A percentile compares a stretch with the other conserved stretches of the same genome.
Evolutionary conservation across 2,888 invertebrate species (phyloP).

Genomic region (Allolobophora icterica): DNA sequence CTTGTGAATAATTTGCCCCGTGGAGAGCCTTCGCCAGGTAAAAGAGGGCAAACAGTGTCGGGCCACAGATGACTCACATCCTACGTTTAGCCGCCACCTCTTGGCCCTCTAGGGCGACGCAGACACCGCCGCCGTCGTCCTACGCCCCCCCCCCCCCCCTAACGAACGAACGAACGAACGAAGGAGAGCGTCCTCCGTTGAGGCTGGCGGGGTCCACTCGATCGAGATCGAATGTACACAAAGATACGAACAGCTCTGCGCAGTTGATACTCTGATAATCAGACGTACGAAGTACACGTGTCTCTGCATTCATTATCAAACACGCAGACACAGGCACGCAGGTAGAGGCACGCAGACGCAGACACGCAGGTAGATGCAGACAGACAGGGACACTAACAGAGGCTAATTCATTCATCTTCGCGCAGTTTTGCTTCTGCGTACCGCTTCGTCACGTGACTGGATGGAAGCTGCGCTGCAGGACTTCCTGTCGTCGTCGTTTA

Average conservation of each 20-base stretch:
- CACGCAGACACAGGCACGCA: background rate
- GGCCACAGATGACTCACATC: conserved; percentile 9
- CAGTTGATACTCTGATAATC: background rate
- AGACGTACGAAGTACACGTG: background rate
- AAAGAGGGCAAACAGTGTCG: background rate
- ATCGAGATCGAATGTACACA: background rate
- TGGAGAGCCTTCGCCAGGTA: background rate
- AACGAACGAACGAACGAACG: no score
- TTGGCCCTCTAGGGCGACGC: no score
- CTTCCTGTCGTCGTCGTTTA: conserved; percentile 21
- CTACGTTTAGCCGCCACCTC: background rate
- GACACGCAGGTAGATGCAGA: no score
- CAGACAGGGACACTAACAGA: no score
- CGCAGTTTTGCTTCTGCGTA: background rate
- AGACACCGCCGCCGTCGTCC: no score
- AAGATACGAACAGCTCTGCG: background rate
- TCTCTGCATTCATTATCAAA: background rate
- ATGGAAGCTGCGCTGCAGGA: background rate
- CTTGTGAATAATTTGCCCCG: conserved; percentile 11
- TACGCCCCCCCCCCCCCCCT: no score
- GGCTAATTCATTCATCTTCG: background rate
- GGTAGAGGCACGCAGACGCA: background rate
- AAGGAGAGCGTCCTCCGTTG: background rate
- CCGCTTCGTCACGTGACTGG: background rate
- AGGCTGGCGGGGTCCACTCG: background rate